Conservation (phyloP, 2,113 vertebrate species). For the Esox niger region DNA sequence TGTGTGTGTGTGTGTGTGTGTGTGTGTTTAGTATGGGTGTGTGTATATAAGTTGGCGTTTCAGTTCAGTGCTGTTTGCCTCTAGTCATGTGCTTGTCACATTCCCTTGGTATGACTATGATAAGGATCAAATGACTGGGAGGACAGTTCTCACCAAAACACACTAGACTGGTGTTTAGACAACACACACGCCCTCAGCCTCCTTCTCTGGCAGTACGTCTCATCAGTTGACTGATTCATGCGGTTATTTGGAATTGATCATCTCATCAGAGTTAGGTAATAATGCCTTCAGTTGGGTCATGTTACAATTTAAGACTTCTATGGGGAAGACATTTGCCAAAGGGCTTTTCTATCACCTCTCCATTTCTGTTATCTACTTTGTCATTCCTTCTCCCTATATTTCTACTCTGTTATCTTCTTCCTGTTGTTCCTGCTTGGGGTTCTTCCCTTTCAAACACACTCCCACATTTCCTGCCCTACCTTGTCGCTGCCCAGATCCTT, state of each 20-base stretch:
- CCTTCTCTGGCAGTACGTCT: too few relatives aligned
- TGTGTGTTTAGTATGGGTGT: too few relatives aligned
- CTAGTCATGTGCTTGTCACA: constrained; percentile 51
- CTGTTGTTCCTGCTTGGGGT: background rate
- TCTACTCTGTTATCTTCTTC: background rate
- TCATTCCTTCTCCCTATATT: too few relatives aligned
- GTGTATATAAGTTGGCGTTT: constrained; percentile 23
- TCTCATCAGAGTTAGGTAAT: too few relatives aligned
- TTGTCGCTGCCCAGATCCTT: background rate
- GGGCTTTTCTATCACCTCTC: too few relatives aligned
- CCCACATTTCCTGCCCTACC: background rate
- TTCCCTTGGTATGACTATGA: constrained; percentile 50
- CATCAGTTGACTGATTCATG: too few relatives aligned
- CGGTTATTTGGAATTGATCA: too few relatives aligned
- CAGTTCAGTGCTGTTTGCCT: constrained; percentile 50
- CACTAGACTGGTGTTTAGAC: constrained; percentile 20
- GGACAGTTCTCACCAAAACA: background rate
- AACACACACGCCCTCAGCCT: constrained; percentile 1
- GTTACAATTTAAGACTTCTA: too few relatives aligned
- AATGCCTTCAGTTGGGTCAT: too few relatives aligned
- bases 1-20: constrained; percentile 26
- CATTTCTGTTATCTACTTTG: too few relatives aligned
- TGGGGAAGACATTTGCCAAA: too few relatives aligned
- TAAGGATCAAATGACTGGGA: background rate
- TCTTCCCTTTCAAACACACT: background rate